Base-by-base conservation (phyloP, 2,888 invertebrate species). In the Orgyia antiqua region DNA sequence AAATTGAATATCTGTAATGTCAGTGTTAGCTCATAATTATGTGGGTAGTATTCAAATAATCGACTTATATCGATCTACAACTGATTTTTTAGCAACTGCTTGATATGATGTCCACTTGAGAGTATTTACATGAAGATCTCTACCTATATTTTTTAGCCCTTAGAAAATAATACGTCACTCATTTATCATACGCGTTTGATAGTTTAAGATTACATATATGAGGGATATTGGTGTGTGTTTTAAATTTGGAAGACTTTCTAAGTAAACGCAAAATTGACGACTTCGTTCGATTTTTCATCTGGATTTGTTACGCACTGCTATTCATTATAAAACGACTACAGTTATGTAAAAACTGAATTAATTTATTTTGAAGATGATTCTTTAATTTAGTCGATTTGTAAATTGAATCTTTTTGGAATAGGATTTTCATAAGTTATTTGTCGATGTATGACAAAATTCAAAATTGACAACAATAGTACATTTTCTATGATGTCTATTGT, bases 401-500 rank as follows among this genome's bases (percentile, higher is more conserved):
- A 4, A 9, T 20, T 9, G n/a, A 20, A 8, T 20, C 2, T 19
- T 20, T 8, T 20, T 20, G 9, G n/a, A 20, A 18, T 18, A 18
- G 6, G 18, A 18, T n/a, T n/a, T n/a, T n/a, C n/a, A 2, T 18
- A 18, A 20, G 9, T n/a, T 7, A 7, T 20, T 9, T 20, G 2
- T 20, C n/a, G 9, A 20, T 2, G 3, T n/a, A 9, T 20, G 9
- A n/a, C 20, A 20, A 35, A 42, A 56, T 65, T 61, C 59, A 60
- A 74, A 74, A 73, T 69, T 69, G 41, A 54, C 62, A 64, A 68
- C 70, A 65, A 76, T 68, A 76, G 76, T 71, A 68, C 71, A 70
- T 66, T 57, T 52, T 64, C 48, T n/a, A 61, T 61, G 58, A 58
- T n/a, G n/a, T n/a, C 41, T 47, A 70, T 76, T 78, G 78, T 66